Percentiles rank a stretch among this genome's conserved stretches.
phyloP scores from a whole-genome alignment of 2,888 invertebrate genomes.

The Omphaloscelis lunosa region DNA sequence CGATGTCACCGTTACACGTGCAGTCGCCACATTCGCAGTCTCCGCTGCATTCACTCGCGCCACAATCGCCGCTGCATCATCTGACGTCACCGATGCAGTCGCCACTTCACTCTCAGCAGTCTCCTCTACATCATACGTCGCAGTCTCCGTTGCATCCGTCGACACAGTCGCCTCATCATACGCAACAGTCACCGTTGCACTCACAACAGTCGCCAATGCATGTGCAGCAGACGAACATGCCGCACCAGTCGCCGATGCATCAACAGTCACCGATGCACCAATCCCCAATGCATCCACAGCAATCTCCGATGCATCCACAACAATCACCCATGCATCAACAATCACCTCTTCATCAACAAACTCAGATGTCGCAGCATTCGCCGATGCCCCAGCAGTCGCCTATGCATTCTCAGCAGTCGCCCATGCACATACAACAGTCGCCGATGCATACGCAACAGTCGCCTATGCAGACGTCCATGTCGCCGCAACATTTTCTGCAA shows the following conservation, averaged over 20 bases:
- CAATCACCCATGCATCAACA: slow-evolving; percentile 82
- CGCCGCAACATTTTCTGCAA: slow-evolving; percentile 81
- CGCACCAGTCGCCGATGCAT: slow-evolving; percentile 83
- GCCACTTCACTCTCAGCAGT: slow-evolving; percentile 85
- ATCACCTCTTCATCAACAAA: slow-evolving; percentile 77
- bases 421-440: slow-evolving; percentile 80
- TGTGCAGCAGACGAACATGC: slow-evolving; percentile 76
- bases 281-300: slow-evolving; percentile 77
- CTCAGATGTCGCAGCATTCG: slow-evolving; percentile 78
- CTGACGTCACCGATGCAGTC: slow-evolving; percentile 84
- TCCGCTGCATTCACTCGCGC: slow-evolving; percentile 77
- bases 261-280: slow-evolving; percentile 84
- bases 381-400: slow-evolving; percentile 82
- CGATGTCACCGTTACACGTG: slow-evolving; percentile 85
- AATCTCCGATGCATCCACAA: slow-evolving; percentile 79
- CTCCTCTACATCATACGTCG: slow-evolving; percentile 81
- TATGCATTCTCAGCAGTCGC: slow-evolving; percentile 74
- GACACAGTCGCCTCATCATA: slow-evolving; percentile 84
- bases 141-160: slow-evolving; percentile 84
- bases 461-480: slow-evolving; percentile 81
- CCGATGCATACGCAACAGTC: slow-evolving; percentile 82
- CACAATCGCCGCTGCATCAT: slow-evolving; percentile 80
- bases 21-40: slow-evolving; percentile 85
- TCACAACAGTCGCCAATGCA: slow-evolving; percentile 86
- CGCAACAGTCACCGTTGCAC: slow-evolving; percentile 84